These are phyloP conservation scores for Muscicapa comitata DNA, from an alignment of 2,797 vertebrate genomes.

Conservation along the genomic window DNA sequence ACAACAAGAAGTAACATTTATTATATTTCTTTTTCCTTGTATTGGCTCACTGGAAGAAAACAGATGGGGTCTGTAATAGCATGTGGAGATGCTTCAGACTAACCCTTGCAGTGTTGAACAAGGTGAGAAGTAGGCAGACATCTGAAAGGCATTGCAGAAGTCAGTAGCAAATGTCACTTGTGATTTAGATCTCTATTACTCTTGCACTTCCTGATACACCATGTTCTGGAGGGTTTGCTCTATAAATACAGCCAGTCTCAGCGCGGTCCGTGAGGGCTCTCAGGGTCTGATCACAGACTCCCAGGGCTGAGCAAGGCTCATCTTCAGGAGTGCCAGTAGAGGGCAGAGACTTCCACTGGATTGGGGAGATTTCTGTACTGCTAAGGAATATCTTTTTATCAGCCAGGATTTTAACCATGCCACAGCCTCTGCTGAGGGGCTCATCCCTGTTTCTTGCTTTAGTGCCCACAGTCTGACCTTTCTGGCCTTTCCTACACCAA, in stretches of 20 bases:
- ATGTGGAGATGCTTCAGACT: background rate
- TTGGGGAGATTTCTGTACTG: background rate
- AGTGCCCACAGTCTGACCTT: background rate
- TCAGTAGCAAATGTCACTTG: conserved; percentile 7
- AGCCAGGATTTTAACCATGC: background rate
- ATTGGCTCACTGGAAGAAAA: background rate
- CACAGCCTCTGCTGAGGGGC: background rate
- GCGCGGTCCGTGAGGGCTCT: background rate
- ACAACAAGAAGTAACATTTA: background rate
- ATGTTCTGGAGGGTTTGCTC: background rate
- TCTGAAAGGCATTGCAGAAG: conserved; percentile 9
- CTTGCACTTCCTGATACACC: background rate
- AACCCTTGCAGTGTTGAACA: background rate
- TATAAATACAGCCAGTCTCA: background rate
- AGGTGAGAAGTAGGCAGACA: conserved; percentile 44
- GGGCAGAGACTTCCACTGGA: conserved; percentile 38
- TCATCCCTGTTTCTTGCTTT: background rate
- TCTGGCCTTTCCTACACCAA: background rate
- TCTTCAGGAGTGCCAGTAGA: background rate
- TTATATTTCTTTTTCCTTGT: background rate
- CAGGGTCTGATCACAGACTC: rapidly evolving
- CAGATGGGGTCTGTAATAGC: background rate
- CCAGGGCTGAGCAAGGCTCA: background rate
- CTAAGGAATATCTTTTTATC: background rate
- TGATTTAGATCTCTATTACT: background rate